phyloP scores from a whole-genome alignment of 2,797 vertebrate species.

The Chrysocyon brachyurus region DNA sequence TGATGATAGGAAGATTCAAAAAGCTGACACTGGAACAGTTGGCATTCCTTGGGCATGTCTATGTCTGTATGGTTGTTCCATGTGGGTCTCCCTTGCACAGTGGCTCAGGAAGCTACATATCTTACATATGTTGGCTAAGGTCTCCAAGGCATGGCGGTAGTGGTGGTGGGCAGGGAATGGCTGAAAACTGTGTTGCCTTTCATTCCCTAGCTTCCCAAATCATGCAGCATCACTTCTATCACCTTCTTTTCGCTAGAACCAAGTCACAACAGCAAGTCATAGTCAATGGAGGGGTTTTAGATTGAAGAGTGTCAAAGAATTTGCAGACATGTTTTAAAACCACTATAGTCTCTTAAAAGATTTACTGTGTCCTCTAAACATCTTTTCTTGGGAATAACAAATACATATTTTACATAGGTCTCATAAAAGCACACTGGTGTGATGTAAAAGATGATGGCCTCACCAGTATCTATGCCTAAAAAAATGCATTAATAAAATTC shows the following conservation, averaged over 20 bases:
- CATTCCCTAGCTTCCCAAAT: neutral
- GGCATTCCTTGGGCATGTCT: neutral
- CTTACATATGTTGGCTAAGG: neutral
- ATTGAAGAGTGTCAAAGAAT: neutral
- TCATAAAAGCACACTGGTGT: slow-evolving; percentile 55
- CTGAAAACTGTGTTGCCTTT: neutral
- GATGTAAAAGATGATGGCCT: slow-evolving; percentile 39
- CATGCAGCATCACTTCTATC: neutral
- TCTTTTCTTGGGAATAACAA: slow-evolving; percentile 62
- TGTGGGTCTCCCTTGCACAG: too few species aligned
- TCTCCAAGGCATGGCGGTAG: neutral
- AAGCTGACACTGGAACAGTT: neutral
- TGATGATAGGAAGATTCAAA: neutral
- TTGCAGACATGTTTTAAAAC: slow-evolving; percentile 48
- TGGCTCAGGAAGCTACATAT: neutral
- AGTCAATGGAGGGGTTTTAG: neutral
- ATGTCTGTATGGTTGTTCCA: neutral
- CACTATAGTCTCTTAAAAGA: slow-evolving; percentile 4
- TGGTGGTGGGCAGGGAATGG: neutral
- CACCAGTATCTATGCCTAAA: neutral
- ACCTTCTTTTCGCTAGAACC: neutral
- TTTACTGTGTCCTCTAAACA: neutral
- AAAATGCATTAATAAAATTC: neutral
- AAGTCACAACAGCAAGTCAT: neutral
- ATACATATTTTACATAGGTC: neutral